Evolutionary conservation across 2,797 vertebrate genomes (phyloP).

Genomic region (Triplophysa yarkandensis): DNA sequence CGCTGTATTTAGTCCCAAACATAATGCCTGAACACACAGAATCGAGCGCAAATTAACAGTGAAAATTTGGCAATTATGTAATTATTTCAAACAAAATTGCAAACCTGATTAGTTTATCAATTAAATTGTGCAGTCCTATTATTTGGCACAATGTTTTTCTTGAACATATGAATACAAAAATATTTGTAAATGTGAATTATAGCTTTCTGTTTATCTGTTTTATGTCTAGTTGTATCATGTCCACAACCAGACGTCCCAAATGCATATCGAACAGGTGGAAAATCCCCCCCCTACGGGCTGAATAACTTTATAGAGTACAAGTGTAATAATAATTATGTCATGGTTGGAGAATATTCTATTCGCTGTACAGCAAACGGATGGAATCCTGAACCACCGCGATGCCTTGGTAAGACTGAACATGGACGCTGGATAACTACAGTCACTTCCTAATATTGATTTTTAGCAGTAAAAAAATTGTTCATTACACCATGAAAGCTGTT

Average conservation of each 20-base stretch:
- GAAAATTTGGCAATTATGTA: no score
- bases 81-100: no score
- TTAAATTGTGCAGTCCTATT: no score
- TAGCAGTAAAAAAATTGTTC: neutral
- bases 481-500: neutral
- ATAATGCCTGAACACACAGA: no score
- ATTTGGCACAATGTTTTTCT: neutral
- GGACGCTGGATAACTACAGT: neutral
- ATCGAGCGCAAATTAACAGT: no score
- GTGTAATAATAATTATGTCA: neutral
- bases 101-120: no score
- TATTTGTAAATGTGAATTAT: neutral
- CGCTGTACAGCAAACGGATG: slow-evolving; percentile 39
- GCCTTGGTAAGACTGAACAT: slow-evolving; percentile 42
- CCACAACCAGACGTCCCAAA: fast-evolving
- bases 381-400: slow-evolving; percentile 15
- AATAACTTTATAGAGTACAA: neutral
- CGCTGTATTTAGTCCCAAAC: no score
- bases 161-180: neutral
- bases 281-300: slow-evolving; percentile 21
- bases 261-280: neutral
- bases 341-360: fast-evolving
- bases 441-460: neutral
- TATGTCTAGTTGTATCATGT: slow-evolving; percentile 34
- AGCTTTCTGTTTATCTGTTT: neutral